Evolutionary conservation across 2,888 invertebrate species (phyloP).

Genomic region (Diogma glabrata): DNA sequence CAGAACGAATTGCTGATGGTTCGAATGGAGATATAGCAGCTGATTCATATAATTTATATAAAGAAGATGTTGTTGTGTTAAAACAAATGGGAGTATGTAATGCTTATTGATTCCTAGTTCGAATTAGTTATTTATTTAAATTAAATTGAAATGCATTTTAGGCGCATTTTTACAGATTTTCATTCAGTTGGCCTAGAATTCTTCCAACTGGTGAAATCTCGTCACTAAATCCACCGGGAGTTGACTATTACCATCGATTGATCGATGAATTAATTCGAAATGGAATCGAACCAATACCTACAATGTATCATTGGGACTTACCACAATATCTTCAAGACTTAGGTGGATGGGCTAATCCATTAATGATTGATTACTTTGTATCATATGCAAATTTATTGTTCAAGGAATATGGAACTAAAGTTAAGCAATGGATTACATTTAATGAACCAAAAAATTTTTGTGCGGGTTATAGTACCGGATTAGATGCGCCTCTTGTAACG

Average conservation of each 20-base stretch:
- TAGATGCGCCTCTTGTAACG: conserved; percentile 27
- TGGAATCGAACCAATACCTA: conserved; percentile 48
- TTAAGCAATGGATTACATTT: conserved; percentile 45
- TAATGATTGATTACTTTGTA: conserved; percentile 38
- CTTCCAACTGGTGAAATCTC: conserved; percentile 44
- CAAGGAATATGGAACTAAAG: conserved; percentile 38
- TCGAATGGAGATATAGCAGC: conserved; percentile 47
- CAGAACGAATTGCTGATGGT: conserved; percentile 47
- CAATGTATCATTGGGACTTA: conserved; percentile 44
- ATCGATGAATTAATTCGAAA: neutral
- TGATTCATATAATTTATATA: conserved; percentile 46
- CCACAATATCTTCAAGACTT: conserved; percentile 42
- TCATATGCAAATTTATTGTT: conserved; percentile 39
- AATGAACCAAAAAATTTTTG: conserved; percentile 43
- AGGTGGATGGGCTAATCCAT: conserved; percentile 41
- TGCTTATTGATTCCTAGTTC: no score
- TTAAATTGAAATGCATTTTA: no score
- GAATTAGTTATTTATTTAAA: no score
- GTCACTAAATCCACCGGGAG: conserved; percentile 25
- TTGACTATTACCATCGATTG: neutral
- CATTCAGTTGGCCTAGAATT: conserved; percentile 33
- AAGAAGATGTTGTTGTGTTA: no score
- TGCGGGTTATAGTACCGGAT: conserved; percentile 37
- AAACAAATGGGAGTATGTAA: no score
- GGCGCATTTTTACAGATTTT: conserved; percentile 18